A percentile compares a stretch with the other conserved stretches of the same genome.
Conservation (phyloP, 2,113 vertebrate species). For the Microcebus lehilahytsara region DNA sequence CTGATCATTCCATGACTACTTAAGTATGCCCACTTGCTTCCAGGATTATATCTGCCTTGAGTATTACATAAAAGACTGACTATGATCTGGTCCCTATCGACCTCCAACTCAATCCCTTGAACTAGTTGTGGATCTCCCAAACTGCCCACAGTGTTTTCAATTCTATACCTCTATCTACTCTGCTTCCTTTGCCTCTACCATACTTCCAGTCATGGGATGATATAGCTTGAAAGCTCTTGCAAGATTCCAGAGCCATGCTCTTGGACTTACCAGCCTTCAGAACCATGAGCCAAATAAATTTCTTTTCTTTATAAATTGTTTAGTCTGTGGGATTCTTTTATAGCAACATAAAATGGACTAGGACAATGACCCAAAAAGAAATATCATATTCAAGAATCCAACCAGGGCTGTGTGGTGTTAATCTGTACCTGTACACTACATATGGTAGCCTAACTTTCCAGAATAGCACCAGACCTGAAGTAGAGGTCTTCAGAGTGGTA, state of each 20-base stretch:
- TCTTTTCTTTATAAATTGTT: neutral
- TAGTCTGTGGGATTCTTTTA: neutral
- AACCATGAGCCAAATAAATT: neutral
- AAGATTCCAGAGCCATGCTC: neutral
- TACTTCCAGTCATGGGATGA: neutral
- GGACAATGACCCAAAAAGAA: neutral
- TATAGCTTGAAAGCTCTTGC: neutral
- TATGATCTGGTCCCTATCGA: neutral
- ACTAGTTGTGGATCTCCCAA: neutral
- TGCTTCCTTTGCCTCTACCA: neutral
- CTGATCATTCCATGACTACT: neutral
- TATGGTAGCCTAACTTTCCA: neutral
- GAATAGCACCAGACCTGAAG: neutral
- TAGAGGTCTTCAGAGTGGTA: neutral
- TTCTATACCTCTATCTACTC: neutral
- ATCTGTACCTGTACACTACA: neutral
- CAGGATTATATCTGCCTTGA: neutral
- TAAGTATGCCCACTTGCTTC: neutral
- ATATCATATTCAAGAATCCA: neutral
- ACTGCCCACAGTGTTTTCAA: neutral
- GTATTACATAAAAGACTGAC: neutral
- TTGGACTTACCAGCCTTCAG: neutral
- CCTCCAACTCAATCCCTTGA: neutral
- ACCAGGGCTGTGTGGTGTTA: neutral
- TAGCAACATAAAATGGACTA: neutral